A percentile compares a stretch with the other conserved stretches of the same genome.
Conservation (phyloP, 2,113 vertebrate species). For the Cheilinus undulatus region DNA sequence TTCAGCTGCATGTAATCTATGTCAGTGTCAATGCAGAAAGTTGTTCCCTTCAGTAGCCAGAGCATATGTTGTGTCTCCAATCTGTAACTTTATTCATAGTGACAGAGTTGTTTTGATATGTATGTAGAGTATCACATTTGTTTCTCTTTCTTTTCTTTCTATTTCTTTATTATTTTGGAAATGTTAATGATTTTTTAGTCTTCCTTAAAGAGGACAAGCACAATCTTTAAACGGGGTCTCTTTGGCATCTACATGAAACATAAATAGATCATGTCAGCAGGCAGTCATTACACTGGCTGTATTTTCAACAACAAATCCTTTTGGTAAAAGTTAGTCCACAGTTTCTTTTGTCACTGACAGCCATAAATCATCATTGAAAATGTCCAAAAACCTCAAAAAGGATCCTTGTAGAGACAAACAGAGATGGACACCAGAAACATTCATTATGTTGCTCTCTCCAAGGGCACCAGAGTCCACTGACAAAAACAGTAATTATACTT, state of each 20-base stretch:
- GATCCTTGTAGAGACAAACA: neutral
- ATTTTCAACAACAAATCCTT: neutral
- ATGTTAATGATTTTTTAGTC: neutral
- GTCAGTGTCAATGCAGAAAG: neutral
- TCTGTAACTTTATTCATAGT: neutral
- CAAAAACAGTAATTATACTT: neutral
- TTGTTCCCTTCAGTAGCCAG: neutral
- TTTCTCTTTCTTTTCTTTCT: neutral
- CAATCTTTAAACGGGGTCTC: no score
- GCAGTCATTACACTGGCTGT: no score
- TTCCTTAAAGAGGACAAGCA: neutral
- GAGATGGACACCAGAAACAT: neutral
- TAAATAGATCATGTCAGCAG: no score
- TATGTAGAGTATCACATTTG: neutral
- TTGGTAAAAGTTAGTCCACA: neutral
- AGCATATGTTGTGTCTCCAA: neutral
- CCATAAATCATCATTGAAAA: neutral
- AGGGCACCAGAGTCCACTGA: neutral
- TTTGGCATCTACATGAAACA: no score
- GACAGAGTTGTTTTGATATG: neutral
- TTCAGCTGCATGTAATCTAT: neutral
- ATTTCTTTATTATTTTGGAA: neutral
- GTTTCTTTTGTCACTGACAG: neutral
- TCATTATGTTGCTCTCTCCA: neutral
- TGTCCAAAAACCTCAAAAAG: neutral